These are phyloP conservation scores for Lanius collurio DNA, from an alignment of 2,113 vertebrate species.

Conservation along the genomic window DNA sequence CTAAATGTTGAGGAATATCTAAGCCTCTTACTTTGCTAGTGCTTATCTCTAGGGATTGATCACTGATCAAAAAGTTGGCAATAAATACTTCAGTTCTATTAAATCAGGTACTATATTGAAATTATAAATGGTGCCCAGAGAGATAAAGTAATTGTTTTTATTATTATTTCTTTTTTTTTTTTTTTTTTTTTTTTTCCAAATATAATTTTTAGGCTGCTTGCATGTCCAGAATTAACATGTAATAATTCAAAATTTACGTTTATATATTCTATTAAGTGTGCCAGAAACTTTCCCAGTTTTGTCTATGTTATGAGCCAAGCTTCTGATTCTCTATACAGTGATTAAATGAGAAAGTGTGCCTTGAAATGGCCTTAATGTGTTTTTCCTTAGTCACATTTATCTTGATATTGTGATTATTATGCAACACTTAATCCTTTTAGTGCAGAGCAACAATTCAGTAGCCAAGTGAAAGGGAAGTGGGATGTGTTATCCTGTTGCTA, in stretches of 20 bases:
- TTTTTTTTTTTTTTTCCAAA: background rate
- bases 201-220: background rate
- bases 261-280: background rate
- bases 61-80: background rate
- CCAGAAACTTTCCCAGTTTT: background rate
- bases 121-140: background rate
- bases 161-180: background rate
- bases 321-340: background rate
- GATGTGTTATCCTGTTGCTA: background rate
- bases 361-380: background rate
- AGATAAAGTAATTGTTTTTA: background rate
- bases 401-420: background rate
- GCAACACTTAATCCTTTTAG: background rate
- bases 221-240: background rate
- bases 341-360: background rate
- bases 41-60: background rate
- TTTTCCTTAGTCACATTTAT: background rate
- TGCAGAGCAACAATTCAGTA: background rate
- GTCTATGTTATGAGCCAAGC: background rate
- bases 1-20: background rate
- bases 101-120: background rate
- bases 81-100: background rate
- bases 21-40: background rate
- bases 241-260: background rate
- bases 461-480: background rate